Conservation (phyloP, 2,113 vertebrate genomes). For the Zootoca vivipara region DNA sequence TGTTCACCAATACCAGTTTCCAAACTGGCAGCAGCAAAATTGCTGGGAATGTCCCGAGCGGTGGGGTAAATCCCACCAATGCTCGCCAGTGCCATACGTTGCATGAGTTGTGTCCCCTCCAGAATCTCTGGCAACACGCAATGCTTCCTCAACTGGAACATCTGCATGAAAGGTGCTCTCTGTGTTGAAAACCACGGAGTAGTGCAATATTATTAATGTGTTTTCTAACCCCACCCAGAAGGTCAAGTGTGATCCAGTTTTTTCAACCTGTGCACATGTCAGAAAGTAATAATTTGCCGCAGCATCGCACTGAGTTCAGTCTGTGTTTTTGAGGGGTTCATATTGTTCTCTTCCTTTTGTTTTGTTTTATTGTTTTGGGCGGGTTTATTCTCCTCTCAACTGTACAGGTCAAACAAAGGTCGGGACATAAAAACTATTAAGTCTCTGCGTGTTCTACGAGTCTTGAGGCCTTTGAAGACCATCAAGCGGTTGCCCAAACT, state of each 20-base stretch:
- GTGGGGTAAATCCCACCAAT: not conserved
- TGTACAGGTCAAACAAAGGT: conserved; percentile 91
- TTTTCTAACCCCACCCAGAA: not conserved
- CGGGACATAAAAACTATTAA: conserved; percentile 99
- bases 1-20: not conserved
- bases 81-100: not conserved
- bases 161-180: not conserved
- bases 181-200: not conserved
- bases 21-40: not conserved
- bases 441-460: conserved; percentile 93
- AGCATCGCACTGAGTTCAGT: not conserved
- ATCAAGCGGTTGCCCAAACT: conserved; percentile 99
- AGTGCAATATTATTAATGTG: not conserved
- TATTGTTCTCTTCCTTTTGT: conserved; percentile 6
- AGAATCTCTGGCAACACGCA: not conserved
- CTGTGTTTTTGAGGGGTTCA: not conserved
- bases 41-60: not conserved
- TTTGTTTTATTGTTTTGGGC: conserved; percentile 43
- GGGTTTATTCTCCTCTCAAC: not conserved
- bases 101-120: not conserved
- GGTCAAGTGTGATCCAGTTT: not conserved
- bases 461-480: conserved; percentile 95
- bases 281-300: not conserved
- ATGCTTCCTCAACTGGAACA: not conserved
- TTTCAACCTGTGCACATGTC: not conserved